Percentiles rank a stretch among this genome's conserved stretches.
Conservation (phyloP, 2,888 invertebrate species). For the Melanophora roralis region DNA sequence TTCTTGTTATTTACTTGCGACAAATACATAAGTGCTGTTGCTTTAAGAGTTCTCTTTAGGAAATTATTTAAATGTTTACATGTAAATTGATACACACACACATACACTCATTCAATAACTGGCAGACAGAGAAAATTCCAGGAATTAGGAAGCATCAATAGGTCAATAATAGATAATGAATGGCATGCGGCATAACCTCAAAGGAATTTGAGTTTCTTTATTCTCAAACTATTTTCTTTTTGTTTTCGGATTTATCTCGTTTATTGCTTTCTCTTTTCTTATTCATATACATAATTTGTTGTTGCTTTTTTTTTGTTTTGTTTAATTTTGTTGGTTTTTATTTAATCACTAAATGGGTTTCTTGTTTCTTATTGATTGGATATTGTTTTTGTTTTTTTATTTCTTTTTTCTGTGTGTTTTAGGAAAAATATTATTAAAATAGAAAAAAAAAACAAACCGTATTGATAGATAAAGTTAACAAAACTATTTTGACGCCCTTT, state of each 20-base stretch:
- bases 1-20: conserved; percentile 6
- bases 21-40: no score
- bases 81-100: conserved; percentile 56
- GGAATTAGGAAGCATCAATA: conserved; percentile 72
- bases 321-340: conserved; percentile 12
- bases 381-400: conserved; percentile 38
- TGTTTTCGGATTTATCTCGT: conserved; percentile 9
- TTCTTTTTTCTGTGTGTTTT: not conserved
- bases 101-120: conserved; percentile 33
- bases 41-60: conserved; percentile 19
- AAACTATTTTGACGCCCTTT: conserved; percentile 65
- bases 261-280: conserved; percentile 27
- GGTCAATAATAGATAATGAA: conserved; percentile 63
- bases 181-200: conserved; percentile 60
- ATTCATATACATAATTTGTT: conserved; percentile 2
- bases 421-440: conserved; percentile 28
- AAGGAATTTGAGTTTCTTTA: conserved; percentile 54
- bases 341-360: conserved; percentile 30
- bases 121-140: conserved; percentile 65
- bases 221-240: conserved; percentile 39
- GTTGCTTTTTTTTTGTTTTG: not conserved
- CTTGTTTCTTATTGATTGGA: conserved; percentile 24
- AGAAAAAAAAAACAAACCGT: conserved; percentile 46
- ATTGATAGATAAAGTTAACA: conserved; percentile 63
- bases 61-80: conserved; percentile 52